These are phyloP conservation scores for Eclectus roratus DNA, from an alignment of 2,113 vertebrate genomes.

Conservation along the genomic window DNA sequence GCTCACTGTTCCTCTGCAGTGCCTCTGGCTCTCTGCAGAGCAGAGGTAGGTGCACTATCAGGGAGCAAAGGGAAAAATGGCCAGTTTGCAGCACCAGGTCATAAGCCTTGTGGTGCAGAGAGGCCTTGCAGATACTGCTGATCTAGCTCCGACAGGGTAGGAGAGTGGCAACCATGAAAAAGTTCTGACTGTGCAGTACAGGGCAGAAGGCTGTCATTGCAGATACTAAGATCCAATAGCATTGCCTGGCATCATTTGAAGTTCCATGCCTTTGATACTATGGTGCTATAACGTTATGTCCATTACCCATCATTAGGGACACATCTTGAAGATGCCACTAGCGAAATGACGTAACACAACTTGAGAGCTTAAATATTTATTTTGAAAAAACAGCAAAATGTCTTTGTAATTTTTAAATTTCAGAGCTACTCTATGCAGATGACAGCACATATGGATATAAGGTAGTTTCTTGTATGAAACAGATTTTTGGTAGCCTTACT, in stretches of 20 bases:
- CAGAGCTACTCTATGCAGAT: not conserved
- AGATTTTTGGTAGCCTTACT: not conserved
- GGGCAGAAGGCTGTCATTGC: not conserved
- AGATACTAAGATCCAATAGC: not conserved
- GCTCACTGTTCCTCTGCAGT: not conserved
- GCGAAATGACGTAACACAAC: not conserved
- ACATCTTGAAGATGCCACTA: not conserved
- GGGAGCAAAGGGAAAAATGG: not conserved
- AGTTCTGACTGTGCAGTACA: not conserved
- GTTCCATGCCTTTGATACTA: not conserved
- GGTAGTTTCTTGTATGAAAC: not conserved
- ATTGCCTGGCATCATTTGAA: not conserved
- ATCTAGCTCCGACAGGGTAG: not conserved
- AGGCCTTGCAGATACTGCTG: not conserved
- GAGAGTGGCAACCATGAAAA: not conserved
- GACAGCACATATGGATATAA: not conserved
- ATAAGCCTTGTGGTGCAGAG: not conserved
- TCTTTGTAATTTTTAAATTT: not conserved
- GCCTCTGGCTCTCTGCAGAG: not conserved
- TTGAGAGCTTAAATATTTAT: not conserved
- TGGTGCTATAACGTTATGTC: fast-evolving
- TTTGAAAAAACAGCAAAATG: not conserved
- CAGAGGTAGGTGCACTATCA: not conserved
- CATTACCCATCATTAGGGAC: not conserved
- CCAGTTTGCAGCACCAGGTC: not conserved